A percentile compares a stretch with the other conserved stretches of the same genome.
Conservation (phyloP, 2,797 vertebrate genomes). For the Chaetodon trifasciatus region DNA sequence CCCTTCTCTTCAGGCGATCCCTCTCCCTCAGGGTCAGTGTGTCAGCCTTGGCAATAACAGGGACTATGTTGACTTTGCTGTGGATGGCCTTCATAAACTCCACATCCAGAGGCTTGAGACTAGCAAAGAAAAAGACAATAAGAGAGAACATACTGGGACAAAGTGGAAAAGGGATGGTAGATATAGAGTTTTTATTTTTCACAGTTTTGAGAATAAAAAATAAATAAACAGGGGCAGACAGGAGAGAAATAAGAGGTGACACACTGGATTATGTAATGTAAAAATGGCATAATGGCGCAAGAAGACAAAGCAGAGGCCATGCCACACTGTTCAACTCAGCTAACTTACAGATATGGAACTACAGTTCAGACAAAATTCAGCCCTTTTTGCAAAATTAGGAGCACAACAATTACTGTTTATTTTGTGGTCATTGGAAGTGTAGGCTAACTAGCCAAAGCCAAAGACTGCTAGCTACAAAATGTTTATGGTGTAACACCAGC, state of each 20-base stretch:
- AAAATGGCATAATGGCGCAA: neutral
- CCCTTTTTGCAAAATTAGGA: neutral
- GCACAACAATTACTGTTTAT: neutral
- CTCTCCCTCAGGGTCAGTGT: slow-evolving; percentile 90
- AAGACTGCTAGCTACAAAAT: no score
- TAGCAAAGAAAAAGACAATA: slow-evolving; percentile 48
- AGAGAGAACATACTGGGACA: neutral
- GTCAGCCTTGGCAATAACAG: slow-evolving; percentile 92
- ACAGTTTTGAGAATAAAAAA: slow-evolving; percentile 6
- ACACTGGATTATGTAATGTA: neutral
- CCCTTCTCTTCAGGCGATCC: slow-evolving; percentile 92
- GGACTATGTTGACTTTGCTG: slow-evolving; percentile 92
- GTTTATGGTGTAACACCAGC: no score
- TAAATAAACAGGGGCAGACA: no score
- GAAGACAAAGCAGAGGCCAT: slow-evolving; percentile 2
- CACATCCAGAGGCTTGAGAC: slow-evolving; percentile 90
- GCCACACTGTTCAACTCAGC: neutral
- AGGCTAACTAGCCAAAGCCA: neutral
- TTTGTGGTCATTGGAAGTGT: neutral
- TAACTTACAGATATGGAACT: neutral
- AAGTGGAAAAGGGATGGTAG: neutral
- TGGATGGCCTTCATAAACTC: slow-evolving; percentile 94
- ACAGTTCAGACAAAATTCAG: neutral
- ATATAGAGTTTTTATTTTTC: neutral
- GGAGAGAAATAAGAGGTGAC: neutral